Evolutionary conservation across 2,113 vertebrate genomes (phyloP).

Genomic region (Platysternon megacephalum): DNA sequence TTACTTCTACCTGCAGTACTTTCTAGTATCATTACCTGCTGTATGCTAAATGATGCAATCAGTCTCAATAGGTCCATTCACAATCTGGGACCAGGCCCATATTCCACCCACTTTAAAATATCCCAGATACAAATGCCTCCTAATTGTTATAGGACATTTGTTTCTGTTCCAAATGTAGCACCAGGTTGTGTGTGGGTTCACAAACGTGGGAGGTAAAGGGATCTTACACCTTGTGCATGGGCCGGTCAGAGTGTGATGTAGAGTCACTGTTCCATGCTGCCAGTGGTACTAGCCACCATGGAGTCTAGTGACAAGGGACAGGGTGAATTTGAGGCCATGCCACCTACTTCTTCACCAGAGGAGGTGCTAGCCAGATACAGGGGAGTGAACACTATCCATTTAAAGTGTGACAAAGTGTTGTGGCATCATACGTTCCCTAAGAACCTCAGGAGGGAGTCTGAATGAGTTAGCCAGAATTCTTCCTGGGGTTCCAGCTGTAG

Average conservation of each 20-base stretch:
- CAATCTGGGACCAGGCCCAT: neutral
- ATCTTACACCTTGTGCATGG: neutral
- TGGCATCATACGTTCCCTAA: no score
- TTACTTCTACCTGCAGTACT: constrained; percentile 40
- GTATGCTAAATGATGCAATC: constrained; percentile 32
- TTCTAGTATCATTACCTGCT: constrained; percentile 49
- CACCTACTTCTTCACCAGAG: no score
- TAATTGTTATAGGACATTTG: neutral
- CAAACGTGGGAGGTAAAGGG: neutral
- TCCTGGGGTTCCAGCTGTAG: no score
- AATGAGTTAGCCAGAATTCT: no score
- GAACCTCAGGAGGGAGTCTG: no score
- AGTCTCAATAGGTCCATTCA: neutral
- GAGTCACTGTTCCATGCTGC: neutral
- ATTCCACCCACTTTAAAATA: neutral
- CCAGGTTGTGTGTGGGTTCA: neutral
- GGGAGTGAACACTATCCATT: neutral
- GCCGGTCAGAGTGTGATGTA: neutral
- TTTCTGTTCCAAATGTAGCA: neutral
- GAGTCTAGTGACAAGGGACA: no score
- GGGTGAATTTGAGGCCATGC: no score
- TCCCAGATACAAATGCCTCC: neutral
- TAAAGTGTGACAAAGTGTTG: neutral
- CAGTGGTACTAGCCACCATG: neutral
- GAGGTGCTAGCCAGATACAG: neutral